Evolutionary conservation across 2,797 vertebrate species (phyloP).

Genomic region (Clamator glandarius): DNA sequence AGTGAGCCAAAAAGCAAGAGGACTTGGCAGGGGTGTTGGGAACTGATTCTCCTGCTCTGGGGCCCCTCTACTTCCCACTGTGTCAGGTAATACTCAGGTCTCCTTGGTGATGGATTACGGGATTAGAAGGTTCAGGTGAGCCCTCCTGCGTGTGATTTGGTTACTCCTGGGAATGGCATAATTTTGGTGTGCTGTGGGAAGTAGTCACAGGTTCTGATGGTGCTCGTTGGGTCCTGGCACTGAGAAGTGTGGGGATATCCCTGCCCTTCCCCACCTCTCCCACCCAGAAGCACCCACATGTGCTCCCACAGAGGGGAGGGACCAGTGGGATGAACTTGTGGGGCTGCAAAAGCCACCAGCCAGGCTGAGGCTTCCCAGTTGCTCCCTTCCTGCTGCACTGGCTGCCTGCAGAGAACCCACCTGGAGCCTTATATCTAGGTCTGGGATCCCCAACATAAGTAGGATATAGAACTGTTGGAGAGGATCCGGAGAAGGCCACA

Average conservation of each 20-base stretch:
- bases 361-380: background rate
- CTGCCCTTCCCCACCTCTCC: background rate
- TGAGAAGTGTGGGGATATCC: background rate
- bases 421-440: no score
- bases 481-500: no score
- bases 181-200: accelerated
- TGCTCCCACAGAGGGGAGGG: background rate
- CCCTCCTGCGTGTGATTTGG: background rate
- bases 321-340: accelerated
- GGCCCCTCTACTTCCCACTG: background rate
- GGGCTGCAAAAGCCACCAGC: background rate
- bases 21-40: background rate
- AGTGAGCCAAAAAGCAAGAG: background rate
- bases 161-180: background rate
- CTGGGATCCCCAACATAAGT: no score
- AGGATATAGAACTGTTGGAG: no score
- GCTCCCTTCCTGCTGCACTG: background rate
- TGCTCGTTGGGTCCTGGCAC: background rate
- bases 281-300: background rate
- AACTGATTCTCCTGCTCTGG: accelerated
- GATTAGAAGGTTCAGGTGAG: slow-evolving; percentile 51
- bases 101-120: slow-evolving; percentile 57
- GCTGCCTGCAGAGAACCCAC: background rate
- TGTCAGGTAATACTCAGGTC: background rate
- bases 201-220: no score